These are phyloP conservation scores for Plemyria rubiginata DNA, from an alignment of 2,888 invertebrate genomes.

Conservation along the genomic window DNA sequence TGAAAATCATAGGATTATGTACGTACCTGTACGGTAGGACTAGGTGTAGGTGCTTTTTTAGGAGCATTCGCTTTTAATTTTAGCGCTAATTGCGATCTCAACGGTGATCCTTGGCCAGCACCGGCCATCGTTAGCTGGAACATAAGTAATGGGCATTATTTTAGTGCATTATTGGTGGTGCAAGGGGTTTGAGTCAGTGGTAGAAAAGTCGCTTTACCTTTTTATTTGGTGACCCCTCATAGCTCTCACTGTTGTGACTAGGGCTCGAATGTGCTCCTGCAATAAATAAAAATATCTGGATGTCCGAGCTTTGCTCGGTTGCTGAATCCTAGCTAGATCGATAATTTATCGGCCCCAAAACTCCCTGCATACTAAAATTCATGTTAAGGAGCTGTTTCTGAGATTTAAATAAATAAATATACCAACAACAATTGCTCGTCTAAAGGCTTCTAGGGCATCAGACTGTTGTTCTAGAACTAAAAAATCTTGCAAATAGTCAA, in stretches of 20 bases:
- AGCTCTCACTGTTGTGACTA: constrained; percentile 71
- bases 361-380: no score
- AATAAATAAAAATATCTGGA: constrained; percentile 48
- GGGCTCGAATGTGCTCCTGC: constrained; percentile 71
- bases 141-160: constrained; percentile 37
- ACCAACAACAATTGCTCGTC: no score
- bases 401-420: no score
- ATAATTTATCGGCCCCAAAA: no score
- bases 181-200: neutral
- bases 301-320: no score
- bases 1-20: constrained; percentile 4
- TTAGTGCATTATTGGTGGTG: neutral
- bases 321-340: no score
- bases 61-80: constrained; percentile 87
- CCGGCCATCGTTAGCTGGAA: constrained; percentile 78
- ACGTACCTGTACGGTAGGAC: constrained; percentile 78
- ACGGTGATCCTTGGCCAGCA: constrained; percentile 90
- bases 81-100: constrained; percentile 88
- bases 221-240: constrained; percentile 78
- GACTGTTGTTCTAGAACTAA: neutral
- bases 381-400: no score
- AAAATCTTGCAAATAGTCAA: neutral
- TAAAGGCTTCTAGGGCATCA: neutral
- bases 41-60: constrained; percentile 75
- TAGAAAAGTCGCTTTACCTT: constrained; percentile 54